A percentile compares a stretch with the other conserved stretches of the same genome.
These are phyloP conservation scores for Catocala nupta DNA, from an alignment of 2,888 invertebrate genomes.

Conservation along the genomic window DNA sequence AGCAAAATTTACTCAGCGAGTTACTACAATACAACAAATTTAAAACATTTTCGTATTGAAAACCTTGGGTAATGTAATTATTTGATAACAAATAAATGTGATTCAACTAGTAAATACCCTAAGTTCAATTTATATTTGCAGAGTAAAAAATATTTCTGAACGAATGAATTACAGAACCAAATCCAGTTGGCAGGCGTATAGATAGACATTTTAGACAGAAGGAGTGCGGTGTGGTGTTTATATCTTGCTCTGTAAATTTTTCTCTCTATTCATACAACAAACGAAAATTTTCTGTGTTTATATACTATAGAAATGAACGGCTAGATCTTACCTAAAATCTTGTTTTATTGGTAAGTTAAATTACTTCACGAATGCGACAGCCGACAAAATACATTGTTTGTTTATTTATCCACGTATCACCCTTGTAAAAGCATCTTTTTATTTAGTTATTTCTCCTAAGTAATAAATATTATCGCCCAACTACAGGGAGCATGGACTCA, in stretches of 20 bases:
- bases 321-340: background rate
- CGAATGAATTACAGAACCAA: constrained; percentile 14
- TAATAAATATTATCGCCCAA: background rate
- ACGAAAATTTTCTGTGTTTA: constrained; percentile 1
- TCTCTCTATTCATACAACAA: background rate
- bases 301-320: background rate
- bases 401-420: constrained; percentile 36
- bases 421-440: background rate
- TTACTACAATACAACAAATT: too few relatives aligned
- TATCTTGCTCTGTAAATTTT: constrained; percentile 12
- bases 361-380: constrained; percentile 16
- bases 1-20: too few relatives aligned
- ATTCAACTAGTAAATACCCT: too few relatives aligned
- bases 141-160: constrained; percentile 1
- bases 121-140: too few relatives aligned
- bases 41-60: too few relatives aligned
- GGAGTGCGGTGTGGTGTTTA: constrained; percentile 10
- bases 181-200: constrained; percentile 21
- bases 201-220: background rate
- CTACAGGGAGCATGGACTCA: background rate
- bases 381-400: constrained; percentile 24
- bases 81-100: too few relatives aligned
- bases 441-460: background rate
- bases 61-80: too few relatives aligned
- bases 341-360: constrained; percentile 8